Conservation (phyloP, 2,888 invertebrate species). For the Barypeithes pellucidus region DNA sequence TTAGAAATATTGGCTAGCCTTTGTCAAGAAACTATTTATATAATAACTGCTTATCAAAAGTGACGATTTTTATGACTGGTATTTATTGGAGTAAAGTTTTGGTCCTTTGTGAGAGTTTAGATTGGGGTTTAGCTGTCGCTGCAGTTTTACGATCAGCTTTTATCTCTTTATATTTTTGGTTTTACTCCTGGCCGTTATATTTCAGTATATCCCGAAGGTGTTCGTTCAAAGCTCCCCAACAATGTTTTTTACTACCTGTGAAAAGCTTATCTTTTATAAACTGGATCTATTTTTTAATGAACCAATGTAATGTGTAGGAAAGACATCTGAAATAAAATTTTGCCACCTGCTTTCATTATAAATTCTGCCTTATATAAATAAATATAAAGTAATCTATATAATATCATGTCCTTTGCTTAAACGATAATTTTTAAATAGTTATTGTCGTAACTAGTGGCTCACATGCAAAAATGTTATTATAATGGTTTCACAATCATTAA, state of each 20-base stretch:
- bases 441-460: too few relatives aligned
- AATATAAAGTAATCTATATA: not conserved
- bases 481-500: too few relatives aligned
- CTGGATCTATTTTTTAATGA: too few relatives aligned
- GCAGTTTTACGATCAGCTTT: slow-evolving; percentile 8
- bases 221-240: not conserved
- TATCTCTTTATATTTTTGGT: slow-evolving; percentile 12
- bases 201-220: not conserved
- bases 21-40: not conserved
- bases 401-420: too few relatives aligned
- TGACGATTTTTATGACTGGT: not conserved
- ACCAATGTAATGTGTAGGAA: too few relatives aligned
- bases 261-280: not conserved
- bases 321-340: too few relatives aligned
- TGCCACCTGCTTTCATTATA: too few relatives aligned
- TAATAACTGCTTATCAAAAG: not conserved
- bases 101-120: slow-evolving; percentile 5
- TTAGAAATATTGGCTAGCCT: too few relatives aligned
- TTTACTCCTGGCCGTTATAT: not conserved
- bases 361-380: too few relatives aligned
- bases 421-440: too few relatives aligned
- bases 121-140: slow-evolving; percentile 2
- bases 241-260: not conserved
- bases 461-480: too few relatives aligned
- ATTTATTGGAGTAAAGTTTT: not conserved